Evolutionary conservation across 1,140 invertebrate species (phyloP), one percentile per base, ranked within the genome.

Genomic region (Bombus picipes): DNA sequence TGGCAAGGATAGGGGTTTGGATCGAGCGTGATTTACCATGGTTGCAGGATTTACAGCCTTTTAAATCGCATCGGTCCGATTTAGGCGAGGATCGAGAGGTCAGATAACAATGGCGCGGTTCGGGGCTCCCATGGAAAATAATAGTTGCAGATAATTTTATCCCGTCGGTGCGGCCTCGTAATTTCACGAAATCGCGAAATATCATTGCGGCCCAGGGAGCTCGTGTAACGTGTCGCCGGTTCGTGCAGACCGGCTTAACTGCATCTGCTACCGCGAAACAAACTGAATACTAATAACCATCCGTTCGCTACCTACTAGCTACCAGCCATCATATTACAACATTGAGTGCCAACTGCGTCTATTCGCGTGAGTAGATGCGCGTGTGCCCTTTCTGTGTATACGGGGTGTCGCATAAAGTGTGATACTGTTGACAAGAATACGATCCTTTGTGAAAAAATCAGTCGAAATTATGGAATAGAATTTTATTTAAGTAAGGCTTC

Each of bases 241-340:
- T 90, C 87, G 89, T 92, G 81, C 83, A 43, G 82, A 81, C 53
- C 83, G 86, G 87, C 88, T 88, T 92, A 92, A 92, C 88, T 93
- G 89, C 92, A 93, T 93, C 92, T 93, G 92, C 72, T 84, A 84
- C 89, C 86, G 81, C 77, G 88, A 88, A 92, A 93, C 92, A 92
- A 93, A 92, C 92, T 89, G 92, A 93, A 93, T 93, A 93, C 91
- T 93, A 93, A 93, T 90, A 92, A 91, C 88, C 80, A 79, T 71
- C 72, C 83, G 83, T 70, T 81, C 70, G 41, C 81, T 75, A 59
- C 77, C 76, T 78, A 70, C 79, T 47, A 37, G 28, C 75, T 25
- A 34, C 70, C 70, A 41, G 83, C 81, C 76, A 86, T 83, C 83
- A 76, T 85, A 88, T 82, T 85, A 83, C 79, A 79, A 72, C 86